Evolutionary conservation across 2,113 vertebrate species (phyloP).

Genomic region (Prunella himalayana): DNA sequence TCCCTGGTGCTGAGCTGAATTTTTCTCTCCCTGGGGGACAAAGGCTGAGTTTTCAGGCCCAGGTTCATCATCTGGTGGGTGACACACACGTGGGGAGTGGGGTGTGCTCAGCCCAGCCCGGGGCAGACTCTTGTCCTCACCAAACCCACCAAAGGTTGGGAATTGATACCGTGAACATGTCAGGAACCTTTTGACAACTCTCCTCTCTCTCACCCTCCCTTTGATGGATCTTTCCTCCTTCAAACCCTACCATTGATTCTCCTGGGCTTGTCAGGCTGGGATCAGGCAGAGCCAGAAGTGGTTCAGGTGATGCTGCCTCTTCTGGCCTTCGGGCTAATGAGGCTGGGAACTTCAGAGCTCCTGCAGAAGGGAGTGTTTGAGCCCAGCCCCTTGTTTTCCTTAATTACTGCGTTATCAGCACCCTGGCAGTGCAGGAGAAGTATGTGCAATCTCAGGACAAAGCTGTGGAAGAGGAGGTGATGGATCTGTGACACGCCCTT

Average conservation of each 20-base stretch:
- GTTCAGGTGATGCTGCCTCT: neutral
- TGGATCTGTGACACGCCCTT: conserved; percentile 63
- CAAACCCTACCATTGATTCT: neutral
- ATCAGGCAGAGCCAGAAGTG: neutral
- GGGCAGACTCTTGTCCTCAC: neutral
- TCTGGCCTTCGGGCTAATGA: neutral
- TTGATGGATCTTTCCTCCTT: neutral
- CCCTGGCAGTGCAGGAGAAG: conserved; percentile 88
- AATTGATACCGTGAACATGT: neutral
- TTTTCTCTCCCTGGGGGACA: neutral
- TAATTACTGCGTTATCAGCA: conserved; percentile 74
- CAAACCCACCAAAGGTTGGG: neutral
- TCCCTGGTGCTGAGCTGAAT: rapidly evolving
- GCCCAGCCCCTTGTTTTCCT: conserved; percentile 68
- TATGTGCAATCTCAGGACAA: conserved; percentile 79
- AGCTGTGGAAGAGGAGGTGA: conserved; percentile 84
- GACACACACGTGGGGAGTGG: rapidly evolving
- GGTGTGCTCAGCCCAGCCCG: neutral
- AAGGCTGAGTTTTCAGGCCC: neutral
- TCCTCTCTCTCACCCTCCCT: neutral
- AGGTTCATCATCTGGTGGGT: neutral
- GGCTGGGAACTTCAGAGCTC: neutral
- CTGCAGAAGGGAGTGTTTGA: conserved; percentile 20
- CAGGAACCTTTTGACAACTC: neutral
- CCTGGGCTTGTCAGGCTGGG: neutral